These are phyloP conservation scores for Dugesia japonica DNA, from an alignment of 2,888 invertebrate genomes.

Conservation along the genomic window DNA sequence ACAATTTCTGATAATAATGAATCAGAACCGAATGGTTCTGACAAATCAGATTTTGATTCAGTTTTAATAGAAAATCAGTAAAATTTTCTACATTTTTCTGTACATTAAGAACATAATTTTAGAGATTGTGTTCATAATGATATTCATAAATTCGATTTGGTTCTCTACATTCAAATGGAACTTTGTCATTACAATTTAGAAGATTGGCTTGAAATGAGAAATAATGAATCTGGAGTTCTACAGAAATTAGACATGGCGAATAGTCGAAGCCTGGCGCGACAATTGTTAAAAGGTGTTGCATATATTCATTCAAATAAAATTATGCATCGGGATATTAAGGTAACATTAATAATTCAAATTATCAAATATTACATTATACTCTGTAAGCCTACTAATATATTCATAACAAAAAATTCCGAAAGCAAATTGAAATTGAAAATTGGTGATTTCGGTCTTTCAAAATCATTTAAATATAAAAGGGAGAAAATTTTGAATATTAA, in stretches of 20 bases:
- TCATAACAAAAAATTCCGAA: neutral
- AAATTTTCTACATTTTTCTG: no score
- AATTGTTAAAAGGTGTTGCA: neutral
- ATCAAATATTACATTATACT: neutral
- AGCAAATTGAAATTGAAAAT: neutral
- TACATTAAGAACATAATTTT: no score
- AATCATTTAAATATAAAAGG: neutral
- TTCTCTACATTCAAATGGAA: no score
- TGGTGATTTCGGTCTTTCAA: neutral
- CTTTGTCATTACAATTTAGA: no score
- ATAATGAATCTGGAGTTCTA: no score
- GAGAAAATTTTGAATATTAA: neutral
- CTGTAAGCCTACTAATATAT: neutral
- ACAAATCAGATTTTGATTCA: no score
- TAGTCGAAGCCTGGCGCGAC: neutral
- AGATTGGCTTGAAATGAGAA: no score
- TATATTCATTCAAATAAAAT: neutral
- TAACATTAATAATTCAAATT: neutral
- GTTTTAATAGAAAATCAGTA: no score
- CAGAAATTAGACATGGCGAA: neutral
- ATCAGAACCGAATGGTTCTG: no score
- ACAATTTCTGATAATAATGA: no score
- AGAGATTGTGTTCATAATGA: no score
- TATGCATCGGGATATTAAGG: neutral
- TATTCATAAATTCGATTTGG: no score